Conservation (phyloP, 1,140 invertebrate species). For the Musca vetustissima region DNA sequence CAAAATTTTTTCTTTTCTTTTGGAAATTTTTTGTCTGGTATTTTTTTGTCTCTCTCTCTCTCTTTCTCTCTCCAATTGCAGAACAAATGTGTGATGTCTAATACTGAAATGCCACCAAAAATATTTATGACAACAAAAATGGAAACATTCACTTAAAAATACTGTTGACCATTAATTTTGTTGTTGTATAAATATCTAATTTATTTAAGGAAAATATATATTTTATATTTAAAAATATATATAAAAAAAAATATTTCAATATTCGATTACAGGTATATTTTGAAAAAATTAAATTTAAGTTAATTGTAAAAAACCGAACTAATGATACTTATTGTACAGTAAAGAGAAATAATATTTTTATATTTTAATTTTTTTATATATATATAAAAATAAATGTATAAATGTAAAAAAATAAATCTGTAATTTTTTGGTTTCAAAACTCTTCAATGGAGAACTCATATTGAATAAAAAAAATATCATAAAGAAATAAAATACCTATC, state of each 20-base stretch:
- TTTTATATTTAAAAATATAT: neutral
- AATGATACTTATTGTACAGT: too few relatives aligned
- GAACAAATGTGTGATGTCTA: conserved; percentile 55
- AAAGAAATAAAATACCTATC: too few relatives aligned
- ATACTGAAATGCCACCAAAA: conserved; percentile 41
- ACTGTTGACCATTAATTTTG: too few relatives aligned
- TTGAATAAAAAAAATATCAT: too few relatives aligned
- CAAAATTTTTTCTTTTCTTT: neutral
- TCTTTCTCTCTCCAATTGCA: conserved; percentile 34
- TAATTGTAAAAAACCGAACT: too few relatives aligned
- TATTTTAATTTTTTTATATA: too few relatives aligned
- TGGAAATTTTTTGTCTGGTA: conserved; percentile 3
- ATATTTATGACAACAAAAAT: conserved; percentile 41
- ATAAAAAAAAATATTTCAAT: neutral
- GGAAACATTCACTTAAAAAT: conserved; percentile 13
- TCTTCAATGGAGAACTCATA: too few relatives aligned
- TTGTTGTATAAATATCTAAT: neutral
- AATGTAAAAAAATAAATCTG: too few relatives aligned
- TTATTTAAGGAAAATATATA: neutral
- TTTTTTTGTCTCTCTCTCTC: conserved; percentile 28
- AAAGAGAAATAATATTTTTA: too few relatives aligned
- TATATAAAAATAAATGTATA: too few relatives aligned
- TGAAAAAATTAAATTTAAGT: neutral
- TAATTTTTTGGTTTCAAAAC: too few relatives aligned
- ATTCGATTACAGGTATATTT: neutral